Evolutionary conservation across 1,140 invertebrate genomes (phyloP).

Genomic region (Marisa cornuarietis): DNA sequence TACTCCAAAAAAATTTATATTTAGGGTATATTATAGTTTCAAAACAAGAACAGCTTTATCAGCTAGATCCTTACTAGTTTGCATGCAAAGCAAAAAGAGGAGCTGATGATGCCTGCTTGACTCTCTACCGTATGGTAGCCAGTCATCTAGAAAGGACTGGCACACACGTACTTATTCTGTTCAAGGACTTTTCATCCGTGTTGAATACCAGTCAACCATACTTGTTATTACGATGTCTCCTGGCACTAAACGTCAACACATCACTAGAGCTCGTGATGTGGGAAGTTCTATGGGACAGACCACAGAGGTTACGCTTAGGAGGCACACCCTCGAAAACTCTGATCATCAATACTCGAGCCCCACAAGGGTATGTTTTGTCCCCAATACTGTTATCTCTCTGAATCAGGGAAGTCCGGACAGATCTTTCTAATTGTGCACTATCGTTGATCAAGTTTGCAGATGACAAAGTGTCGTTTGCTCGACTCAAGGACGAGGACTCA

Average conservation of each 20-base stretch:
- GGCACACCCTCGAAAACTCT: not conserved
- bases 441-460: not conserved
- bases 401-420: not conserved
- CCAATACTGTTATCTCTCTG: slow-evolving; percentile 8
- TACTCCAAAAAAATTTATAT: no score
- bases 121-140: not conserved
- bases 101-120: slow-evolving; percentile 3
- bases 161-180: not conserved
- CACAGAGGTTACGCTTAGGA: not conserved
- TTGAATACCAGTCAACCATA: slow-evolving; percentile 20
- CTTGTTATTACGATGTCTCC: not conserved
- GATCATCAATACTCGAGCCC: slow-evolving; percentile 1
- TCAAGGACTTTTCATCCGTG: slow-evolving; percentile 9
- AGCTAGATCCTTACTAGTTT: slow-evolving; percentile 4
- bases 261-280: not conserved
- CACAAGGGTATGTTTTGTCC: slow-evolving; percentile 8
- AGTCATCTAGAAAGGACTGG: not conserved
- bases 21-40: no score
- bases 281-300: not conserved
- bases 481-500: no score
- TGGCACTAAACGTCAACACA: not conserved
- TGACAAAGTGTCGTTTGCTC: no score
- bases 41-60: no score
- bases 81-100: not conserved
- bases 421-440: no score